Evolutionary conservation across 2,888 invertebrate species (phyloP), one percentile per base, ranked within the genome.

Genomic region (Chloromyia formosa): DNA sequence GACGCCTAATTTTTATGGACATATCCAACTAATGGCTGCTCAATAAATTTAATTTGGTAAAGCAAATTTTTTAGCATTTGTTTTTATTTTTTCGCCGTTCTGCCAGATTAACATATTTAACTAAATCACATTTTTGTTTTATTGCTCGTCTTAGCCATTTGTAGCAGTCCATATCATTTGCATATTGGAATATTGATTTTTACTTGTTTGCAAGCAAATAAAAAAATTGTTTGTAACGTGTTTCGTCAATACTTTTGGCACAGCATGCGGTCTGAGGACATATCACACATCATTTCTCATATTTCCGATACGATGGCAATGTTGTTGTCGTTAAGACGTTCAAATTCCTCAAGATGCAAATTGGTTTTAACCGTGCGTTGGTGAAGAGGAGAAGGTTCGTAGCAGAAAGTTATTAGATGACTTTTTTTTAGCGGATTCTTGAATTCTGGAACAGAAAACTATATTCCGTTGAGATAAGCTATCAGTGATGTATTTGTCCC

Each of bases 211-310:
- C 20, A 14, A 40, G 58, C 56, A 56, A 71, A 58, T 56, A 71
- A 35, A 35, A 35, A 35, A 35, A 35, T 4, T 35, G 27, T 71
- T 58, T 71, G 58, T 71, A 71, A 54, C 71, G 58, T 71, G 58
- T 71, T 58, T 71, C 71, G 53, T 71, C 71, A 71, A 73, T 64
- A 40, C 61, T 75, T 73, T 75, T 56, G 62, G 45, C 75, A 35
- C 76, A 76, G 76, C 76, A 76, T 73, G 76, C 45, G 69, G 76
- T 75, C 73, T 45, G 76, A 74, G 76, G 76, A 76, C 76, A 76
- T 75, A 76, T 76, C 75, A 76, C 76, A 76, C 76, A 73, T 76
- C 76, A 76, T 76, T 76, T 75, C 75, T 76, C 76, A 76, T 73
- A 73, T 71, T 71, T 58, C 73, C 74, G 64, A 74, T 76, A 60